A percentile compares a stretch with the other conserved stretches of the same genome.
Evolutionary conservation across 2,797 vertebrate genomes (phyloP).

Genomic region (Lagorchestes hirsutus): DNA sequence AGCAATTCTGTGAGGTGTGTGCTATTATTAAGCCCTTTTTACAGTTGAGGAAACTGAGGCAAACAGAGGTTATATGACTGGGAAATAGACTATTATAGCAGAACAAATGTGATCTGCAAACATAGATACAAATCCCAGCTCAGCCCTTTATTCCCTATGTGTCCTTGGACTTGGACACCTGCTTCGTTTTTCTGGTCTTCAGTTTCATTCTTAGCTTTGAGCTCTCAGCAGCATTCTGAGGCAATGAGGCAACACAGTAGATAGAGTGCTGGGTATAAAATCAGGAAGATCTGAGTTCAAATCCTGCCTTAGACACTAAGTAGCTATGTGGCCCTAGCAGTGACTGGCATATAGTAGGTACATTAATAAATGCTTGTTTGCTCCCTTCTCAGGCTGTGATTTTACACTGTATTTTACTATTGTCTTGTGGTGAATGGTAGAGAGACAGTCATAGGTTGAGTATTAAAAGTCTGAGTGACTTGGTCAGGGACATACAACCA

Average conservation of each 20-base stretch:
- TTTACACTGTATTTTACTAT: not conserved
- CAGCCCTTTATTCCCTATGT: not conserved
- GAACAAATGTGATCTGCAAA: not conserved
- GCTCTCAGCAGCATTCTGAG: not conserved
- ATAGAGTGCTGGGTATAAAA: not conserved
- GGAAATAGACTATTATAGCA: not conserved
- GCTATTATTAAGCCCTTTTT: not conserved
- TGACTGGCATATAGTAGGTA: not conserved
- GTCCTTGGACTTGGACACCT: too few relatives aligned
- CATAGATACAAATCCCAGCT: not conserved
- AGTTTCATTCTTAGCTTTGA: not conserved
- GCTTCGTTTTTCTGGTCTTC: not conserved
- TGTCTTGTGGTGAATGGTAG: not conserved
- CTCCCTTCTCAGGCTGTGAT: not conserved
- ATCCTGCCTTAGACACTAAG: not conserved
- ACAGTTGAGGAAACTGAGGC: not conserved
- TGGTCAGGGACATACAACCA: not conserved
- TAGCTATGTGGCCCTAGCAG: not conserved
- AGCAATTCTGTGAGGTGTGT: not conserved
- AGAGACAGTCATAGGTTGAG: not conserved
- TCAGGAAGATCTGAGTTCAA: not conserved
- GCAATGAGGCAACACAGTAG: not conserved
- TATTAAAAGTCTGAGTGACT: not conserved
- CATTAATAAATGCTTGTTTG: not conserved
- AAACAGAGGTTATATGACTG: not conserved